Percentiles rank a stretch among this genome's conserved stretches.
Conservation (phyloP, 2,888 invertebrate species). For the Drepanosiphum platanoidis region DNA sequence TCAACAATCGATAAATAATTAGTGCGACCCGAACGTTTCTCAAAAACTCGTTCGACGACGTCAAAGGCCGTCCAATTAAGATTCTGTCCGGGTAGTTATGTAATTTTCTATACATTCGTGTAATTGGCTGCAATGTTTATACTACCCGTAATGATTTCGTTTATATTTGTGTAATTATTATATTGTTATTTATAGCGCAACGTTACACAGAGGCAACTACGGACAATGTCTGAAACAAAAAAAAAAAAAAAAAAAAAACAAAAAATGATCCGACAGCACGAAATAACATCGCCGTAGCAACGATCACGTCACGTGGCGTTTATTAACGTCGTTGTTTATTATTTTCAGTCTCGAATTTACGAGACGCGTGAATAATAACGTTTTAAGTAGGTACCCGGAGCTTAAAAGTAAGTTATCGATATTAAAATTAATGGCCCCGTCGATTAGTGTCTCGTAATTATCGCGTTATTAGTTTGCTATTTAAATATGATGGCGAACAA, state of each 20-base stretch:
- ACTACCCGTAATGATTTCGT: neutral
- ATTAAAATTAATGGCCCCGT: constrained; percentile 14
- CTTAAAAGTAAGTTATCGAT: neutral
- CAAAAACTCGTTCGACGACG: neutral
- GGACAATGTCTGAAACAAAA: no score
- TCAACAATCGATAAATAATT: no score
- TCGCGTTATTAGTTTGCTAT: neutral
- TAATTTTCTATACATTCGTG: neutral
- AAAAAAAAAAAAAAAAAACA: no score
- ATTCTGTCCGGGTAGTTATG: neutral
- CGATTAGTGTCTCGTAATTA: constrained; percentile 6
- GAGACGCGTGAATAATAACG: neutral
- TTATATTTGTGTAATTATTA: neutral
- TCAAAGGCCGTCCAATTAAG: neutral
- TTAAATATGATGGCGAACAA: neutral
- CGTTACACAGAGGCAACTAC: neutral
- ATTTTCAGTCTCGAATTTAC: neutral
- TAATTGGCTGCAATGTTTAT: neutral
- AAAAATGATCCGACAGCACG: no score
- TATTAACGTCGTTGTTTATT: neutral
- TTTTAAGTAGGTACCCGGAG: neutral
- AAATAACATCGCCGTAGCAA: no score
- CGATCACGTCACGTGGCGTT: no score
- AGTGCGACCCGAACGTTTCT: no score
- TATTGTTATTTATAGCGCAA: neutral